Evolutionary conservation across 2,888 invertebrate genomes (phyloP), one percentile per base, ranked within the genome.

Genomic region (Heliconius aoede): DNA sequence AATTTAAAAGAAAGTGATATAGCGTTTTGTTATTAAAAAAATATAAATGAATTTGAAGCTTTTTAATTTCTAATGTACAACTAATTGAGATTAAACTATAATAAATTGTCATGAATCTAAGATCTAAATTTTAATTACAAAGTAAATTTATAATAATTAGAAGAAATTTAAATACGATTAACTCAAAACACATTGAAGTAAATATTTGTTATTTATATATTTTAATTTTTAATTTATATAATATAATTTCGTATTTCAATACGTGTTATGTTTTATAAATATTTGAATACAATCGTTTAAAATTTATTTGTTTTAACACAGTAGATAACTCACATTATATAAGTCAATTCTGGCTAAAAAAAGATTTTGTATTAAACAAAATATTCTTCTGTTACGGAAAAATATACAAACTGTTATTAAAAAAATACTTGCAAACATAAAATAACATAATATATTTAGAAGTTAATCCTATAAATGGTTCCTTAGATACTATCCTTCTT

Each of bases 401-500:
- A 46, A 46, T 40, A 40, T 13, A 13, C 13, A 40, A 4, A 40
- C 11, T 40, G 3, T 13, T 13, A 46, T 3, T 18, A 46, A 15
- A 18, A 58, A 24, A 26, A 13, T 51, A 55, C 2, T 55, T n/a
- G 9, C 0, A n/a, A 58, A 58, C 2, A 61, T 28, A 18, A 24
- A 36, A 65, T 65, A 65, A 24, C 32, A 24, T 30, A 67, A 46
- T 3, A 30, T 30, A 28, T 26, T 26, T 26, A n/a, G 28, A 55
- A 30, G 13, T 7, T 30, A 51, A 28, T 28, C 21, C 4, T 11
- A n/a, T n/a, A 68, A 51, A 13, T 30, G 51, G 13, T 26, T 69
- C 21, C 32, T 62, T 71, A 75, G 18, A 15, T 62, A 0, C 30
- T 62, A 13, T 71, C 36, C 28, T 76, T 76, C 77, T 73, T 89